Evolutionary conservation across 2,797 vertebrate genomes (phyloP).

Genomic region (Halcyon leucocephala): DNA sequence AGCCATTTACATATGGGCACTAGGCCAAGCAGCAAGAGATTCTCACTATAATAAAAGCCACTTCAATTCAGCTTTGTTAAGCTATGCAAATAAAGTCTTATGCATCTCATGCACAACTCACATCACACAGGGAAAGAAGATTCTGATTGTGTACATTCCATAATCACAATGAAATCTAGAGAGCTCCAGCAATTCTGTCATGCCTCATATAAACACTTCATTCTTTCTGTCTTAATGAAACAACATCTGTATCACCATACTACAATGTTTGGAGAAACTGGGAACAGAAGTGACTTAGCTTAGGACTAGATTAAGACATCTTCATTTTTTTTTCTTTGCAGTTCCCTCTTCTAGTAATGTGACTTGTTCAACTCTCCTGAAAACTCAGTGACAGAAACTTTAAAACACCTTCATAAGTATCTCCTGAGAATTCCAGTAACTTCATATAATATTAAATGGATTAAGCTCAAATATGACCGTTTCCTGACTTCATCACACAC

Average conservation of each 20-base stretch:
- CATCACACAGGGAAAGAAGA: background rate
- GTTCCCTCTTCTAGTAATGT: background rate
- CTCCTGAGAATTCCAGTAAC: background rate
- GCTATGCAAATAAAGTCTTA: background rate
- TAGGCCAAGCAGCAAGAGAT: background rate
- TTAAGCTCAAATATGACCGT: background rate
- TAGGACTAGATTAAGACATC: background rate
- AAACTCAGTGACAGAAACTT: background rate
- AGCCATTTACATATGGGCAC: background rate
- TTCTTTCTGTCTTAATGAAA: background rate
- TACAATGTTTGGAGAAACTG: background rate
- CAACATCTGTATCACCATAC: background rate
- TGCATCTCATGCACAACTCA: background rate
- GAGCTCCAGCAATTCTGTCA: background rate
- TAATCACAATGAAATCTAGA: background rate
- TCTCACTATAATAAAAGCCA: background rate
- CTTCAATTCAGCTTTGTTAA: background rate
- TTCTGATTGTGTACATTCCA: background rate
- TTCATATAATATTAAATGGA: background rate
- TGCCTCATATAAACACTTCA: background rate
- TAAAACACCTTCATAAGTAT: background rate
- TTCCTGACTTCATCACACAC: background rate
- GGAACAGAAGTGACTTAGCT: background rate
- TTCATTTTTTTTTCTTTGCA: background rate
- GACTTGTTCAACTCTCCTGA: background rate